Evolutionary conservation across 35 echinoderm and acorn worm genomes (phyloP).

Genomic region (Lytechinus pictus): DNA sequence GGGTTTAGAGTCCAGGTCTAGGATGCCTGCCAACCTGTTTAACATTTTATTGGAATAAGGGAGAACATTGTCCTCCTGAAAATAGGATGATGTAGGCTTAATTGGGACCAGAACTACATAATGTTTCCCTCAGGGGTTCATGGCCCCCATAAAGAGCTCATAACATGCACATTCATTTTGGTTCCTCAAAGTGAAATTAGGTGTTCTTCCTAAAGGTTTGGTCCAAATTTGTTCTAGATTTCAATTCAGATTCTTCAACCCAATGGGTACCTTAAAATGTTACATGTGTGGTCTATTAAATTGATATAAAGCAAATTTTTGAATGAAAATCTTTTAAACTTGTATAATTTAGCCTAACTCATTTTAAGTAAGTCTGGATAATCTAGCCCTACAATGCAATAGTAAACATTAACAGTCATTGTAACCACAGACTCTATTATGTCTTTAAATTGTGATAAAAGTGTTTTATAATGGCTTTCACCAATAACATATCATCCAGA

Average conservation of each 20-base stretch:
- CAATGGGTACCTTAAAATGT: too few relatives aligned
- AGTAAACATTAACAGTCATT: not conserved
- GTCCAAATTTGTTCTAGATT: not conserved
- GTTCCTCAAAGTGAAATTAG: not conserved
- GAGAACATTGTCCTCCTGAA: slow-evolving; percentile 1
- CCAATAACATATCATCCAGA: not conserved
- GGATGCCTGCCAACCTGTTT: not conserved
- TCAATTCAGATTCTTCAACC: too few relatives aligned
- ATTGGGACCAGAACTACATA: slow-evolving; percentile 11
- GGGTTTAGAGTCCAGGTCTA: not conserved
- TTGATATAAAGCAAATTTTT: too few relatives aligned
- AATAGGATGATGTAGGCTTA: not conserved
- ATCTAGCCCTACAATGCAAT: too few relatives aligned
- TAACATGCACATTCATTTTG: not conserved
- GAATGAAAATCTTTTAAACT: too few relatives aligned
- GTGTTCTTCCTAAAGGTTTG: not conserved
- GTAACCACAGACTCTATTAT: not conserved
- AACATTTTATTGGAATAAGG: not conserved
- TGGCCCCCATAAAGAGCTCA: not conserved
- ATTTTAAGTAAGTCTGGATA: too few relatives aligned
- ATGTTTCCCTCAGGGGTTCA: not conserved
- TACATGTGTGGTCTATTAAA: too few relatives aligned
- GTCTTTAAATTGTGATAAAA: not conserved
- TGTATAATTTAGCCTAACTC: too few relatives aligned
- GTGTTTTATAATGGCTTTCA: not conserved